Base-by-base conservation (phyloP, 2,888 invertebrate species). In the Fabriciana adippe region DNA sequence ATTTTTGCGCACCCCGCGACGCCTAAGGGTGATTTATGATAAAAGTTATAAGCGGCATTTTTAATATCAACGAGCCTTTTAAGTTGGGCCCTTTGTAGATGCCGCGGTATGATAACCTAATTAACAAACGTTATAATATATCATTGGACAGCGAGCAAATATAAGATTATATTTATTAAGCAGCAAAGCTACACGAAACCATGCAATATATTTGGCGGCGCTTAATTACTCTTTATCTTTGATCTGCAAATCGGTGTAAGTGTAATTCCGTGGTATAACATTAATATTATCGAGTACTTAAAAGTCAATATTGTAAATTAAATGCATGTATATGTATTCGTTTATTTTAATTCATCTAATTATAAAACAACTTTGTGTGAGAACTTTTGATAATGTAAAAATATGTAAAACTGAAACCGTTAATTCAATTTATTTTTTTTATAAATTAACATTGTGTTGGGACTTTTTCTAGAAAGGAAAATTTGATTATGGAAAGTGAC, bases 11-110 rank as follows among this genome's bases (percentile, higher is more conserved):
- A 86, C 90, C 66, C 85, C 88, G 83, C 85, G 78, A 79, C 73
- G 87, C 90, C 90, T 83, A 81, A 80, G 90, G 89, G 89, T 92
- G 91, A 92, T 92, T 92, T 92, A 92, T 92, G 85, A 87, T 87
- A 89, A 89, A 88, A 88, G 82, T 88, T 88, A 86, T 87, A 89
- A 88, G 86, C 87, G 86, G 89, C 82, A 81, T 83, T 89, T 89
- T 91, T 89, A 89, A 90, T 92, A 90, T 89, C 90, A 91, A 89
- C 88, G 88, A 88, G 86, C 85, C 84, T 88, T 89, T 89, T 87
- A 88, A 85, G 78, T 74, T 72, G 66, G 68, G 80, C 80, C 84
- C 86, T 92, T 91, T 92, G 88, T 81, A 84, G 91, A 92, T 92
- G 87, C 92, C 92, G 92, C 83, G 68, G 72, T 68, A 74, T 88